Conservation (phyloP, 2,888 invertebrate species). For the Gasteruption jaculator region DNA sequence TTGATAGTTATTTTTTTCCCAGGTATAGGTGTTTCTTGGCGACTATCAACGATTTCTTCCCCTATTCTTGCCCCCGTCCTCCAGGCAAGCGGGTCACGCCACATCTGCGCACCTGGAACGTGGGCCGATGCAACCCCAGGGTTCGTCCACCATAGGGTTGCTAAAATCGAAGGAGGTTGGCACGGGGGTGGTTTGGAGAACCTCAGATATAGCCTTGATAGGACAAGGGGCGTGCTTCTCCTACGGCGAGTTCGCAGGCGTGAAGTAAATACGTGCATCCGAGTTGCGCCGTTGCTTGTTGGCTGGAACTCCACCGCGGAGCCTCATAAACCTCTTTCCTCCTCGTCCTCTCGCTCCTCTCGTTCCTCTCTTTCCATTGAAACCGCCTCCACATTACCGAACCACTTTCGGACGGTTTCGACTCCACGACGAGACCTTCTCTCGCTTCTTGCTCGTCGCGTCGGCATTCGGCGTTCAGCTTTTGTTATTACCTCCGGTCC, state of each 20-base stretch:
- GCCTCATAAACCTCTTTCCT: too few species aligned
- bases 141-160: too few species aligned
- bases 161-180: conserved; percentile 14
- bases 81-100: too few species aligned
- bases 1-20: too few species aligned
- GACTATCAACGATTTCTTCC: too few species aligned
- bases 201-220: conserved; percentile 33
- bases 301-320: neutral
- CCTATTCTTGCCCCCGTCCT: too few species aligned
- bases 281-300: conserved; percentile 36
- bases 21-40: too few species aligned
- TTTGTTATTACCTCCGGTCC: too few species aligned
- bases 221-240: conserved; percentile 44
- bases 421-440: conserved; percentile 9
- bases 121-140: too few species aligned
- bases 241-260: conserved; percentile 41
- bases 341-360: conserved; percentile 11
- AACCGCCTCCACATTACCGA: conserved; percentile 24
- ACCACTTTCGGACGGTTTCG: conserved; percentile 21
- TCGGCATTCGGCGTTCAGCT: too few species aligned
- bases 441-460: conserved; percentile 7
- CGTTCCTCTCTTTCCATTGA: conserved; percentile 21
- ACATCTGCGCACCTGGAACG: too few species aligned
- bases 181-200: conserved; percentile 32
- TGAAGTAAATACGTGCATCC: conserved; percentile 26